A percentile compares a stretch with the other conserved stretches of the same genome.
phyloP scores from a whole-genome alignment of 2,797 vertebrate species.

The Sebastes matsubarae region DNA sequence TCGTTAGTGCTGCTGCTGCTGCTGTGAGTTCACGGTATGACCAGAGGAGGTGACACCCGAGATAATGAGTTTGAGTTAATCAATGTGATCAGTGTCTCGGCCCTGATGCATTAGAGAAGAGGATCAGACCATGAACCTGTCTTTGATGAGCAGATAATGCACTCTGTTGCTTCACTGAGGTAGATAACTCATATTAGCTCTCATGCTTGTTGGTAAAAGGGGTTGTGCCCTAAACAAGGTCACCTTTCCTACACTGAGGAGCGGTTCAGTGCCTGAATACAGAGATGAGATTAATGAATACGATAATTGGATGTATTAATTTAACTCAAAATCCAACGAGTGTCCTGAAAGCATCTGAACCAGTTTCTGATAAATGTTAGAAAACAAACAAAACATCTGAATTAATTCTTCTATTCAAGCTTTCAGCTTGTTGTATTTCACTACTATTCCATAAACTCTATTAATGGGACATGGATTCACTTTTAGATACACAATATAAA shows the following conservation, averaged over 20 bases:
- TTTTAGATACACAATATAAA: neutral
- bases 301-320: neutral
- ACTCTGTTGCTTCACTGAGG: neutral
- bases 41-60: neutral
- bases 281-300: neutral
- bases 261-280: neutral
- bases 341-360: neutral
- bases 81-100: constrained; percentile 20
- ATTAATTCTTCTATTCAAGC: neutral
- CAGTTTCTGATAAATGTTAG: neutral
- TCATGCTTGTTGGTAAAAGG: neutral
- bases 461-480: neutral
- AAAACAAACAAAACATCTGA: neutral
- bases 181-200: neutral
- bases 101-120: neutral
- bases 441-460: neutral
- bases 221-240: neutral
- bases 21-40: neutral
- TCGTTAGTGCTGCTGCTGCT: neutral
- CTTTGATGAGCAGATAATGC: constrained; percentile 9
- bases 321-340: neutral
- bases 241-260: neutral
- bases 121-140: neutral
- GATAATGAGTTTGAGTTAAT: constrained; percentile 19
- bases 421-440: neutral